Percentiles rank a stretch among this genome's conserved stretches.
Conservation (phyloP, 2,113 vertebrate genomes). For the Bucco capensis region DNA sequence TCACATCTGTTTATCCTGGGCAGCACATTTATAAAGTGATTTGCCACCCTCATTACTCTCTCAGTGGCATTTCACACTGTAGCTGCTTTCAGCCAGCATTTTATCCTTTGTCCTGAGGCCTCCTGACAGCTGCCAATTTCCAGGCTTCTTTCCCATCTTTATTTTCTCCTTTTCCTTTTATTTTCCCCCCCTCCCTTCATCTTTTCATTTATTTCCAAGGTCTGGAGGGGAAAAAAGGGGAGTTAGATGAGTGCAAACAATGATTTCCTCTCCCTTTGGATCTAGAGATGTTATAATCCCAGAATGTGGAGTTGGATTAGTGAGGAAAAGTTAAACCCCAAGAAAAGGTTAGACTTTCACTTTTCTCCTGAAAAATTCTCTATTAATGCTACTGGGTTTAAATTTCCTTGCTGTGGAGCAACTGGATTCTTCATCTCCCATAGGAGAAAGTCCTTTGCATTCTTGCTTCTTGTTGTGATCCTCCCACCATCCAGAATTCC, state of each 20-base stretch:
- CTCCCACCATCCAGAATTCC: background rate
- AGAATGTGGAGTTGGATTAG: background rate
- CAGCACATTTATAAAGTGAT: constrained; percentile 55
- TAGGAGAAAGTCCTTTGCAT: background rate
- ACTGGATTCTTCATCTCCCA: constrained; percentile 19
- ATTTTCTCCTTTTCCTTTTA: background rate
- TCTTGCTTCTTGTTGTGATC: background rate
- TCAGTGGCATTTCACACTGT: constrained; percentile 58
- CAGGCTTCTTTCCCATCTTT: background rate
- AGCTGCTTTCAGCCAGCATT: constrained; percentile 53
- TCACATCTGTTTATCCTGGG: constrained; percentile 59
- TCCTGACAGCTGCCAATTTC: constrained; percentile 44
- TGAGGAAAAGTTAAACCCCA: background rate
- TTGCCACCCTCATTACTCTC: constrained; percentile 37
- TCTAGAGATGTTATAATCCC: background rate
- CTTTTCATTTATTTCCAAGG: background rate
- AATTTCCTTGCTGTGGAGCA: background rate
- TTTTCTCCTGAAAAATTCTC: background rate
- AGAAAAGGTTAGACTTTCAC: background rate
- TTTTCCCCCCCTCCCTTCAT: background rate
- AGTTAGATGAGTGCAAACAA: background rate
- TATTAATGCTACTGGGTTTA: background rate
- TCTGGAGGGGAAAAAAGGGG: background rate
- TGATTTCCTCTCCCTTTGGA: background rate
- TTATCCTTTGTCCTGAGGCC: constrained; percentile 56